These are phyloP conservation scores for Glaucidium brasilianum DNA, from an alignment of 2,113 vertebrate genomes.

Conservation along the genomic window DNA sequence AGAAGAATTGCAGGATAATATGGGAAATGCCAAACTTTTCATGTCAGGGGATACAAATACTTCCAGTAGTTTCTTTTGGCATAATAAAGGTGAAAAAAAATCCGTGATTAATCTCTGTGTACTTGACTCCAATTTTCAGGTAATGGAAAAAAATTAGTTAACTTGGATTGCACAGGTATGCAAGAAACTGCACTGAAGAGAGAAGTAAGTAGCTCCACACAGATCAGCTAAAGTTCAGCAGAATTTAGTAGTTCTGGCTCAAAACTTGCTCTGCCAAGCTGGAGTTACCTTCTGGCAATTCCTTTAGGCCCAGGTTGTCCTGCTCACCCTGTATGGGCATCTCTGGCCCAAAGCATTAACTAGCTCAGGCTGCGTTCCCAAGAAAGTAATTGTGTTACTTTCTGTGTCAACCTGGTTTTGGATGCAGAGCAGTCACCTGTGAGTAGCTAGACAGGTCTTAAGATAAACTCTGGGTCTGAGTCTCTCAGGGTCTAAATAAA, in stretches of 20 bases:
- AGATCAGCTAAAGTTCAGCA: not conserved
- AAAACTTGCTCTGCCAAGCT: not conserved
- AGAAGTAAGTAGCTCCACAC: not conserved
- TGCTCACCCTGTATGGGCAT: not conserved
- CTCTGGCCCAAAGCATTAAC: not conserved
- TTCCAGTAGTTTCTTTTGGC: not conserved
- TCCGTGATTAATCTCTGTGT: not conserved
- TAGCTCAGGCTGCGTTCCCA: not conserved
- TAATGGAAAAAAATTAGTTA: not conserved
- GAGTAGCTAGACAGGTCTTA: not conserved
- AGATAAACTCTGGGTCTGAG: not conserved
- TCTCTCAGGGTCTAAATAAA: not conserved
- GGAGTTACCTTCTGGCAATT: not conserved
- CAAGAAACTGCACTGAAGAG: not conserved
- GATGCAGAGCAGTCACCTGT: not conserved
- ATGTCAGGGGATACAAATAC: not conserved
- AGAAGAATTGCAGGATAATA: not conserved
- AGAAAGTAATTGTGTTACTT: not conserved
- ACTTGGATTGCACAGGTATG: not conserved
- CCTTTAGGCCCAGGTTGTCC: not conserved
- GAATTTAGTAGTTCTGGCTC: not conserved
- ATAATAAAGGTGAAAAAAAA: not conserved
- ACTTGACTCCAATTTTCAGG: not conserved
- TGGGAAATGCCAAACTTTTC: not conserved
- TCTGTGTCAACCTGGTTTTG: not conserved